Evolutionary conservation across 2,888 invertebrate genomes (phyloP).

Genomic region (Calliopum simillimum): DNA sequence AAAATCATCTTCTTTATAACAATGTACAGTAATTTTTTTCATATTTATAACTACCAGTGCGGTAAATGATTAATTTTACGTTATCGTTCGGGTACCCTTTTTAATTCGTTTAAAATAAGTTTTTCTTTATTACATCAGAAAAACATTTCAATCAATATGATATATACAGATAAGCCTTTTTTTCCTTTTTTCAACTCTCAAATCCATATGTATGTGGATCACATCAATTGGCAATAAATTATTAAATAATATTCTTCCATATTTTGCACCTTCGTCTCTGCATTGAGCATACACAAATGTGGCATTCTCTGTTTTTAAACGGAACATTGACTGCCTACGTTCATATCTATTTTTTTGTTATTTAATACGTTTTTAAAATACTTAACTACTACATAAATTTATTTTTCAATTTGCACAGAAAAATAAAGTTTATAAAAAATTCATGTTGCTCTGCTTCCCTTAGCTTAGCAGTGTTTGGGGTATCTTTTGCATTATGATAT

Average conservation of each 20-base stretch:
- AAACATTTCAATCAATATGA: too few species aligned
- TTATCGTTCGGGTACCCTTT: too few species aligned
- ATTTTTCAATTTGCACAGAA: slow-evolving; percentile 52
- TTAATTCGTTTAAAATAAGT: too few species aligned
- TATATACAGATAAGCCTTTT: too few species aligned
- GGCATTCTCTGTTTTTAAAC: not conserved
- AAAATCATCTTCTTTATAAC: too few species aligned
- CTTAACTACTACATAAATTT: slow-evolving; percentile 57
- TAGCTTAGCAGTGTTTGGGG: slow-evolving; percentile 8
- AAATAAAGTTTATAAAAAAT: slow-evolving; percentile 45
- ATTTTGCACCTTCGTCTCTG: slow-evolving; percentile 41
- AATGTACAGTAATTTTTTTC: too few species aligned
- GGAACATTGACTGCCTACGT: too few species aligned
- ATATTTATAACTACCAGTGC: too few species aligned
- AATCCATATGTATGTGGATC: not conserved
- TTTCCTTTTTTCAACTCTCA: too few species aligned
- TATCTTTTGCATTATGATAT: not conserved
- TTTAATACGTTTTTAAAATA: slow-evolving; percentile 51
- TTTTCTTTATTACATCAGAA: too few species aligned
- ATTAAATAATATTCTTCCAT: slow-evolving; percentile 50
- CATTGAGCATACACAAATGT: not conserved
- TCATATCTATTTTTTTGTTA: slow-evolving; percentile 10
- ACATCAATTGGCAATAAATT: slow-evolving; percentile 15
- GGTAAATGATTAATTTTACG: too few species aligned
- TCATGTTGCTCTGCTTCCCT: slow-evolving; percentile 39